Evolutionary conservation across 2,113 vertebrate species (phyloP).

Genomic region (Myxocyprinus asiaticus): DNA sequence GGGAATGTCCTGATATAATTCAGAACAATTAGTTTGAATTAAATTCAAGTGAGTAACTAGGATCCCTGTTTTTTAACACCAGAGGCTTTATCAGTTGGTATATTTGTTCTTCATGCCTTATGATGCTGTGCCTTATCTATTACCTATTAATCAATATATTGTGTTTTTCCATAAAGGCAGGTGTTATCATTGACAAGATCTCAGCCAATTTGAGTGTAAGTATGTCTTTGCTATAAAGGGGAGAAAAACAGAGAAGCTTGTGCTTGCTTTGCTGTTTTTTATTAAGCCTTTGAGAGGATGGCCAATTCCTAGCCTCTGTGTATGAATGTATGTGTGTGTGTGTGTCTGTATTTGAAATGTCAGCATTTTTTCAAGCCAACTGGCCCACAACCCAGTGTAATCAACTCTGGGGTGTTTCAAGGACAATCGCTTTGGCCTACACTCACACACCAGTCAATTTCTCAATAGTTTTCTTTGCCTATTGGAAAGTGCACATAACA

Average conservation of each 20-base stretch:
- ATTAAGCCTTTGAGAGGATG: no score
- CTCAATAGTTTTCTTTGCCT: background rate
- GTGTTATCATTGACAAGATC: slow-evolving; percentile 72
- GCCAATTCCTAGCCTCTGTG: no score
- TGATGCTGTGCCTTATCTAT: no score
- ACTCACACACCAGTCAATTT: slow-evolving; percentile 9
- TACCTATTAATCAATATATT: background rate
- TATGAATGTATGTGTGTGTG: background rate
- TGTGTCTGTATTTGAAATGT: background rate
- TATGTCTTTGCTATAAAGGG: slow-evolving; percentile 23
- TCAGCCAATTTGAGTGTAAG: slow-evolving; percentile 67
- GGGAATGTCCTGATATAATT: no score
- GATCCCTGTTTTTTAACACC: no score
- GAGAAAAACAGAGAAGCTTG: background rate
- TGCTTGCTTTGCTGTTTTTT: no score
- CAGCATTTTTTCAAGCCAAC: slow-evolving; percentile 4
- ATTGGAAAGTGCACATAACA: slow-evolving; percentile 15
- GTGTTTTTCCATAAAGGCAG: slow-evolving; percentile 67
- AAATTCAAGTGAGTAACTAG: no score
- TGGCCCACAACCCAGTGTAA: background rate
- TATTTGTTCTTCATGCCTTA: no score
- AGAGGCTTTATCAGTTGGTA: no score
- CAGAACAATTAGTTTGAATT: no score
- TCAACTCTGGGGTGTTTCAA: background rate
- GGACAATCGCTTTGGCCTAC: slow-evolving; percentile 3